A percentile compares a stretch with the other conserved stretches of the same genome.
These are phyloP conservation scores for Crocidura indochinensis DNA, from an alignment of 2,797 vertebrate species.

Conservation along the genomic window DNA sequence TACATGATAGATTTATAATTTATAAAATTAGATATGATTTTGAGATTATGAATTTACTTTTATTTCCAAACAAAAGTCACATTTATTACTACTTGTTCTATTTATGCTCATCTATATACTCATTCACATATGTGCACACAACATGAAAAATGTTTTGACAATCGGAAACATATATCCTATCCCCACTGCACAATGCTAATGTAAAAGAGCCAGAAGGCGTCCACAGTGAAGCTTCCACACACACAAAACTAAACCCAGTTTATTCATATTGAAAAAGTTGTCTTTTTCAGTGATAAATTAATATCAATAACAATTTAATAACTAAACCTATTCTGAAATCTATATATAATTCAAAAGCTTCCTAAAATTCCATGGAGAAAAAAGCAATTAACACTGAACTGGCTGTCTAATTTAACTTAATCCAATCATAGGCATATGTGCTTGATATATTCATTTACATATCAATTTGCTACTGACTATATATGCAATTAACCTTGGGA, in stretches of 20 bases:
- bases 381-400: neutral
- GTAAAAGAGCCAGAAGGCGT: neutral
- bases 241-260: neutral
- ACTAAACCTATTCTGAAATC: conserved; percentile 13
- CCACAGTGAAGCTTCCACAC: neutral
- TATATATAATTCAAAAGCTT: neutral
- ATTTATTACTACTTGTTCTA: rapidly evolving
- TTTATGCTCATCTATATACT: rapidly evolving
- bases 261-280: neutral
- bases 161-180: neutral
- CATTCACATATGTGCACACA: rapidly evolving
- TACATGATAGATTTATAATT: neutral
- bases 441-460: neutral
- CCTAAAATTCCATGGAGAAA: neutral
- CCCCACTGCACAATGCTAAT: neutral
- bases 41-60: neutral
- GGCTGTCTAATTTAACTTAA: neutral
- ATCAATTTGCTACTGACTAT: neutral
- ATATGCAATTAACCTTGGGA: neutral
- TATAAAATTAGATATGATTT: neutral
- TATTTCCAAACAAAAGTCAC: neutral
- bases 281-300: conserved; percentile 14
- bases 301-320: neutral
- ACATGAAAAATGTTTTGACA: neutral
- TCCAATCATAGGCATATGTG: neutral